Evolutionary conservation across 2,888 invertebrate genomes (phyloP), one percentile per base, ranked within the genome.

Genomic region (Protonemura montana): DNA sequence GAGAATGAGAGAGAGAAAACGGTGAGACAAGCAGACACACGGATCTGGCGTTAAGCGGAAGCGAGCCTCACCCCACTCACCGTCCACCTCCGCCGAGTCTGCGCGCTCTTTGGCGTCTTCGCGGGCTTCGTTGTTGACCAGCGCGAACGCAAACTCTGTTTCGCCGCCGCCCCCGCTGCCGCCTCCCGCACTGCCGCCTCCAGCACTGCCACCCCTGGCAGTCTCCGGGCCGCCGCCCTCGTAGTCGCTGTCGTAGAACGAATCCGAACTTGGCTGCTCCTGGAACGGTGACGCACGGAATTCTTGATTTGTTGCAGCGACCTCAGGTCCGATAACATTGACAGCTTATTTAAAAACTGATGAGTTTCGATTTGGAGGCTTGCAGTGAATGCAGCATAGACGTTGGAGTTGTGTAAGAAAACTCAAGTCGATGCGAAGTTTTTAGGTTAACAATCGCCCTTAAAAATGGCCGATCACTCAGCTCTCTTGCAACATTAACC

Each of bases 241-340:
- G 83, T 91, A 92, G 88, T 93, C 93, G 89, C 92, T 98, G 90
- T 98, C 98, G 91, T 97, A 97, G 91, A 97, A 97, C 26, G 97
- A 97, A 90, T 97, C 97, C 0, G 97, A 97, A 89, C 96, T 97
- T 0, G 96, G 96, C 91, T 96, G 96, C 90, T 97, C 97, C 96
- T 96, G 89, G 29, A 59, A 59, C 13, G 59, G 35, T 35, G 5
- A 35, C 5, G 35, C 35, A 35, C 35, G 35, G 35, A 35, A 10
- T 3, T 35, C 35, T 35, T 35, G 35, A 10, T 35, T 35, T 35
- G 35, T 3, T 6, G 5, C 5, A 35, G 35, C 35, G 35, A 6
- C n/a, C 10, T 3, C 35, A 35, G 35, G 35, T 10, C 10, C n/a
- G n/a, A n/a, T n/a, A n/a, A n/a, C n/a, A n/a, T n/a, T n/a, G n/a